phyloP scores from a whole-genome alignment of 2,113 vertebrate genomes.

The Mus pahari region DNA sequence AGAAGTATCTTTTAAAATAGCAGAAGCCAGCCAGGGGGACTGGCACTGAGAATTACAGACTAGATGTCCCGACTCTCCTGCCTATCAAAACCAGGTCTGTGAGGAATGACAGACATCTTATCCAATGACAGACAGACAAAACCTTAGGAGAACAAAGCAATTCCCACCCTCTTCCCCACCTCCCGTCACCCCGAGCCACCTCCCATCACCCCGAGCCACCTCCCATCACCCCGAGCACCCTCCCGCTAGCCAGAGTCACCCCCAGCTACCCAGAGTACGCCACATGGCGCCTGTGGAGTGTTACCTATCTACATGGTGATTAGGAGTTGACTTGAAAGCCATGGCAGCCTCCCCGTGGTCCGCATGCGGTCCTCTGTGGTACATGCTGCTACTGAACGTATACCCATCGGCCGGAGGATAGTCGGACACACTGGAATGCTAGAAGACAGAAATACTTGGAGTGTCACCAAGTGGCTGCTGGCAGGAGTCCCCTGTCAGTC shows the following conservation, averaged over 20 bases:
- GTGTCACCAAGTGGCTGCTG: neutral
- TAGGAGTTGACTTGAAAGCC: constrained; percentile 91
- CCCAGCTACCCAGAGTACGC: constrained; percentile 60
- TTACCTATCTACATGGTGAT: constrained; percentile 93
- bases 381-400: constrained; percentile 84
- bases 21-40: neutral
- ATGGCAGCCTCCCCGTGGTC: constrained; percentile 90
- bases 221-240: too few relatives aligned
- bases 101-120: neutral
- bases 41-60: neutral
- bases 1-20: constrained; percentile 44
- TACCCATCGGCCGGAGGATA: constrained; percentile 90
- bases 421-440: constrained; percentile 86
- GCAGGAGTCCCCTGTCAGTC: neutral
- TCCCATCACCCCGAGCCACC: neutral
- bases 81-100: neutral
- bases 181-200: too few relatives aligned
- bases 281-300: neutral
- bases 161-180: too few relatives aligned
- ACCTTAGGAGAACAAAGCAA: constrained; percentile 1
- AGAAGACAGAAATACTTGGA: constrained; percentile 72
- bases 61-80: neutral
- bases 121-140: neutral
- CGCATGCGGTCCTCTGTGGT: constrained; percentile 88
- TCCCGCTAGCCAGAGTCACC: neutral